Percentiles rank a stretch among this genome's conserved stretches.
Evolutionary conservation across 2,888 invertebrate genomes (phyloP).

Genomic region (Nephrotoma flavescens): DNA sequence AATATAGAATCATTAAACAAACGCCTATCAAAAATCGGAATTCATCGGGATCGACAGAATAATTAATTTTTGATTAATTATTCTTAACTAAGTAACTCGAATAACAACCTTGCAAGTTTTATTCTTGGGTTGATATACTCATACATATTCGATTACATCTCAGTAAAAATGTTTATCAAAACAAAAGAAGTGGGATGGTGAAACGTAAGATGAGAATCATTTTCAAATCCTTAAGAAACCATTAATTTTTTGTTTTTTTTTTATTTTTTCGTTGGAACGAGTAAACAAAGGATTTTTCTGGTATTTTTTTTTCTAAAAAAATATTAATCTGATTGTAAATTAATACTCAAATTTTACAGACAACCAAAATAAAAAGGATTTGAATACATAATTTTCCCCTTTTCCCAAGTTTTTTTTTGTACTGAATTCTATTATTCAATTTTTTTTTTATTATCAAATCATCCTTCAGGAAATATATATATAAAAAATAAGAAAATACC

Average conservation of each 20-base stretch:
- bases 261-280: not conserved
- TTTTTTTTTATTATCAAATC: not conserved
- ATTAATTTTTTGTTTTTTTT: not conserved
- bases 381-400: not conserved
- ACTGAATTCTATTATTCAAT: not conserved
- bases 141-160: not conserved
- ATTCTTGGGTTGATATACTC: not conserved
- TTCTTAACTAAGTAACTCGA: no score
- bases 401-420: not conserved
- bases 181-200: not conserved
- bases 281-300: not conserved
- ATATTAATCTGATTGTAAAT: not conserved
- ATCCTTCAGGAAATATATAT: not conserved
- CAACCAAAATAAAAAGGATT: not conserved
- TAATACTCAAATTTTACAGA: not conserved
- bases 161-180: not conserved
- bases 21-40: no score
- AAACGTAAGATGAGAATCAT: not conserved
- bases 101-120: no score
- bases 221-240: not conserved
- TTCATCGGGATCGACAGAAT: no score
- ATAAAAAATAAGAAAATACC: not conserved
- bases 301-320: not conserved
- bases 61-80: no score
- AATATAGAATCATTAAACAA: no score